Percentiles rank a stretch among this genome's conserved stretches.
These are phyloP conservation scores for Loripinus fragilis DNA, from an alignment of 2,888 invertebrate genomes.

Conservation along the genomic window DNA sequence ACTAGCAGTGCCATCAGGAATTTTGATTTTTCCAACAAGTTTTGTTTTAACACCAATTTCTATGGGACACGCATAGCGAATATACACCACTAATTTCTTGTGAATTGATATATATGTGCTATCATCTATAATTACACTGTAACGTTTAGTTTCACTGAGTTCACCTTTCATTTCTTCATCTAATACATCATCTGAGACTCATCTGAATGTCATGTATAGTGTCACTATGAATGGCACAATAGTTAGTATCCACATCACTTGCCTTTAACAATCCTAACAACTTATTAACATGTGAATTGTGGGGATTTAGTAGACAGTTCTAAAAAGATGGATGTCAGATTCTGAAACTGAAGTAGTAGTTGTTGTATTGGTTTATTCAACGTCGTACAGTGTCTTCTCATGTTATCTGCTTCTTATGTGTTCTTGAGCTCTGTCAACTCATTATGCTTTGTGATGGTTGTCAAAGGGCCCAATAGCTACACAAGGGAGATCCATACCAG, in stretches of 20 bases:
- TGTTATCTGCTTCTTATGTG: neutral
- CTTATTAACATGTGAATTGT: neutral
- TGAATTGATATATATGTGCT: neutral
- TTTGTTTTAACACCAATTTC: no score
- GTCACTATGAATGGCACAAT: neutral
- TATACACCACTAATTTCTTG: constrained; percentile 16
- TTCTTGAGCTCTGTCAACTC: constrained; percentile 22
- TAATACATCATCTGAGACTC: neutral
- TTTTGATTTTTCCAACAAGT: no score
- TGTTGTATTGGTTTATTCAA: neutral
- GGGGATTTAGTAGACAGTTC: constrained; percentile 25
- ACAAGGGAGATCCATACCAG: no score
- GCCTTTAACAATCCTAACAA: neutral
- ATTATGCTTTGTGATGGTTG: no score
- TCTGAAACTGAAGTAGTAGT: neutral
- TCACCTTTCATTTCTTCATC: neutral
- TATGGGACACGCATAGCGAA: constrained; percentile 8
- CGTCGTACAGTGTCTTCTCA: neutral
- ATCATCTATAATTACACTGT: constrained; percentile 6
- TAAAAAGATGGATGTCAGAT: constrained; percentile 17
- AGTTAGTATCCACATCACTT: neutral
- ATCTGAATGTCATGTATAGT: constrained; percentile 11
- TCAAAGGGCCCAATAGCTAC: no score
- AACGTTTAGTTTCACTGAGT: neutral
- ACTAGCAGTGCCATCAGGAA: no score